Evolutionary conservation across 2,113 vertebrate species (phyloP).

Genomic region (Bos javanicus): DNA sequence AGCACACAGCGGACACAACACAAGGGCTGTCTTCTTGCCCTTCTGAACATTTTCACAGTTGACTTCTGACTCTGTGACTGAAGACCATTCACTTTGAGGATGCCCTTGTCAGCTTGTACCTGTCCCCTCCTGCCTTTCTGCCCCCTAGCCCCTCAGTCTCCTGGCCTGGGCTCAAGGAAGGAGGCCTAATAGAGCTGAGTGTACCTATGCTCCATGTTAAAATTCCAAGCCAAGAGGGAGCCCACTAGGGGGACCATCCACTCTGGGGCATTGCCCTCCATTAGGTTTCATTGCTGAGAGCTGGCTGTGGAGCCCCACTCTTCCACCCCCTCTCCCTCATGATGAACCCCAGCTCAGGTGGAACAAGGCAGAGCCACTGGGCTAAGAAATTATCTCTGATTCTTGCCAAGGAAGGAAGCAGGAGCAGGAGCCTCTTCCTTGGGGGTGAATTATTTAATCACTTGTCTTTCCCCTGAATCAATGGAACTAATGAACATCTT

Average conservation of each 20-base stretch:
- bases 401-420: constrained; percentile 47
- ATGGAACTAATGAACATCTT: constrained; percentile 37
- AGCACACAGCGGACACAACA: fast-evolving
- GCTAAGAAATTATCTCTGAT: constrained; percentile 49
- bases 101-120: neutral
- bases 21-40: neutral
- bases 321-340: neutral
- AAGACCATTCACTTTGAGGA: neutral
- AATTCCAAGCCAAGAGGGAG: neutral
- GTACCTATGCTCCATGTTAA: neutral
- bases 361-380: neutral
- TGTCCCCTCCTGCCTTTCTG: neutral
- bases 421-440: constrained; percentile 45
- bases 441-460: constrained; percentile 60
- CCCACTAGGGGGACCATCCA: too few species aligned
- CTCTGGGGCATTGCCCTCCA: neutral
- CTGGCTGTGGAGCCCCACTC: neutral
- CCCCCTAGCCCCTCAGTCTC: fast-evolving
- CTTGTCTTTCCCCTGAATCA: constrained; percentile 54
- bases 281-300: neutral
- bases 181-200: neutral
- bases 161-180: neutral
- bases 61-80: neutral
- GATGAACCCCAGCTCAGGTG: neutral
- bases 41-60: neutral